Base-by-base conservation (phyloP, 2,888 invertebrate species). In the Tenthredo scrophulariae region DNA sequence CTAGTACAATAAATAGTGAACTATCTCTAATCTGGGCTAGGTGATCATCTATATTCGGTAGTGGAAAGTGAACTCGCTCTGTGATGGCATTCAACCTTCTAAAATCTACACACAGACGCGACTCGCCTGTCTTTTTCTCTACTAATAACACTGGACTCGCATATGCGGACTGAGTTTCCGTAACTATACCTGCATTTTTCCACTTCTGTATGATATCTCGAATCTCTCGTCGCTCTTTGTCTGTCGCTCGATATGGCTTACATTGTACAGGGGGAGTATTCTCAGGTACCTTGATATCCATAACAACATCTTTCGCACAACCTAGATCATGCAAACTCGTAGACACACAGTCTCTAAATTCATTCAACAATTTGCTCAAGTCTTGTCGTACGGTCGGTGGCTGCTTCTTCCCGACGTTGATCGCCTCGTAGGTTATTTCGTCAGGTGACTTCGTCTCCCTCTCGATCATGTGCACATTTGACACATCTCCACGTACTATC, bases 11-110 rank as follows among this genome's bases (percentile, higher is more conserved):
- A n/a, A 72, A 72, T 9, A 72, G 0, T 3, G 37, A 40, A n/a
- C 72, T 72, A 40, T 72, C n/a, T 43, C 86, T 9, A 10, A 83
- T 85, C 6, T 80, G 72, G 54, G 86, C 87, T 0, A 87, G 46
- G 58, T 85, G 85, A 15, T 86, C 88, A 43, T 88, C 87, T 0
- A 88, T 40, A 65, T 86, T 85, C 0, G 87, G 87, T 10, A 88
- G 13, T 0, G 87, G 87, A 54, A 75, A 87, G 13, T 86, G 46
- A 0, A 86, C 83, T 7, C 85, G 58, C 13, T 86, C 85, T 0
- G 88, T 87, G 13, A 86, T 86, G 0, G 79, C 75, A 40, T 88
- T 88, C 15, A 86, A 72, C 46, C 77, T 75, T 13, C 87, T 15
- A 40, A 72, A 72, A 6, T 72, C 72, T 37, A 72, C 72, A 5